Evolutionary conservation across 2,888 invertebrate species (phyloP), one percentile per base, ranked within the genome.

Genomic region (Petrolisthes manimaculis): DNA sequence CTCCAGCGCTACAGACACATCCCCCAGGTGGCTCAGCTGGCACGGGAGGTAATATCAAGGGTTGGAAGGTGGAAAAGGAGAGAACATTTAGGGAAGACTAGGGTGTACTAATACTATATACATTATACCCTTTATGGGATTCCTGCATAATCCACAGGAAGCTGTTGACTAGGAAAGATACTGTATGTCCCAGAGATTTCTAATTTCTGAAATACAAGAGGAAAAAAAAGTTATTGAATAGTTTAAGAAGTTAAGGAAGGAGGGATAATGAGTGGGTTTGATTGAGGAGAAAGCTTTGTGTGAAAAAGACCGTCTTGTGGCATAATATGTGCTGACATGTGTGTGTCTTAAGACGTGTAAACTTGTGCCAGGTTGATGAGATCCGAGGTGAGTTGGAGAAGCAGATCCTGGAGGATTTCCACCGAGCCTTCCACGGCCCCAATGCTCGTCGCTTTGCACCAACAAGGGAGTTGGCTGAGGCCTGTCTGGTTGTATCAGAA

Each of bases 351-450:
- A 12, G 37, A 51, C 18, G 5, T 37, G 53, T 86, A 37, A 37
- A 37, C 37, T 37, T 37, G 37, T 37, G 37, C 37, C 92, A 95
- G 93, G 97, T 97, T 6, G 94, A 95, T 90, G 94, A 95, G 92
- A 96, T 97, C 83, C 95, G 97, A 89, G 93, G 92, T 56, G 96
- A 96, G 87, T 94, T 99, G 67, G 97, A 97, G 0, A 94, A 95
- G 86, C 98, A 99, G 94, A 98, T 99, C 89, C 95, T 96, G 0
- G 95, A 96, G 4, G 99, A 99, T 93, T 98, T 99, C 93, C 96
- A 97, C 92, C 96, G 96, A 91, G 96, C 97, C 0, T 97, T 97
- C 92, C 95, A 96, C 24, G 95, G 96, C 92, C 94, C 94, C 54
- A 95, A 95, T 92, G 93, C 94, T 3, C 94, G 95, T 92, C 94